Evolutionary conservation across 2,113 vertebrate species (phyloP).

Genomic region (Heterochromis multidens): DNA sequence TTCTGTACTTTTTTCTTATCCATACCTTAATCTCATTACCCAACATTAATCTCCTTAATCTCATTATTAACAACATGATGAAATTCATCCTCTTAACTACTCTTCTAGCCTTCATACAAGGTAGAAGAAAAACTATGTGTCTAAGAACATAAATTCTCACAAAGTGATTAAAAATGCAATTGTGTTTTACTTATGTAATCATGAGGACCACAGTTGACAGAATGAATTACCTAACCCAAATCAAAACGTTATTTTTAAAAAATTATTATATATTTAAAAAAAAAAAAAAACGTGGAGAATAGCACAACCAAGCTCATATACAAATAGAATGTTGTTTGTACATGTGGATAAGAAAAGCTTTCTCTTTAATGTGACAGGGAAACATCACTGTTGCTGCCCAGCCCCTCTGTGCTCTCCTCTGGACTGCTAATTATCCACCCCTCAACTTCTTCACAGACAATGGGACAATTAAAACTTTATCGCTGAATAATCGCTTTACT

Average conservation of each 20-base stretch:
- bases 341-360: neutral
- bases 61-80: no score
- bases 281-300: neutral
- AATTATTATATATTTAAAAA: no score
- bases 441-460: constrained; percentile 38
- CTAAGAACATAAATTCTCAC: no score
- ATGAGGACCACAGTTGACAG: neutral
- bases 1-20: no score
- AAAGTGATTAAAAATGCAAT: neutral
- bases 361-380: constrained; percentile 28
- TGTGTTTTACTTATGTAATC: neutral
- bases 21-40: no score
- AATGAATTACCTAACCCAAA: neutral
- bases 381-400: neutral
- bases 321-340: neutral
- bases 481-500: constrained; percentile 66
- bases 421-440: constrained; percentile 46
- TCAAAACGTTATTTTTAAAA: neutral
- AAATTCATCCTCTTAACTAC: neutral
- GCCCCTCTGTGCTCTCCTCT: constrained; percentile 12
- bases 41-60: no score
- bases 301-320: neutral
- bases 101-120: neutral
- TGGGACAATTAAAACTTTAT: constrained; percentile 71
- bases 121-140: neutral